Percentiles rank a stretch among this genome's conserved stretches.
Evolutionary conservation across 2,888 invertebrate genomes (phyloP).

Genomic region (Pachycephus smyrnensis): DNA sequence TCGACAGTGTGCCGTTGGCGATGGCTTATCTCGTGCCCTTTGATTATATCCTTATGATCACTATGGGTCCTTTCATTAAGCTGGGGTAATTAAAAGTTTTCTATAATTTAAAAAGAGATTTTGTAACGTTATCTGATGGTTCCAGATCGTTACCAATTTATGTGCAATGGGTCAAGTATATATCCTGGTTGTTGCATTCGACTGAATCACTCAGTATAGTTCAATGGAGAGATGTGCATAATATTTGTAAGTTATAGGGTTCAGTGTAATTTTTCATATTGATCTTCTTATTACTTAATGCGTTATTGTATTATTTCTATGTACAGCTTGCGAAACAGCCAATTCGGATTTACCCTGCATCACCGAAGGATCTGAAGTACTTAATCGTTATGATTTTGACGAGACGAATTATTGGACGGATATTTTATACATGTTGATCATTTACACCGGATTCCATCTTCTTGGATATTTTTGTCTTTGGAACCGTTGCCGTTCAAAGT

Average conservation of each 20-base stretch:
- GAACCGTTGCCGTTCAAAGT: slow-evolving; percentile 64
- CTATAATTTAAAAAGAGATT: not conserved
- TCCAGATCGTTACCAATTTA: slow-evolving; percentile 77
- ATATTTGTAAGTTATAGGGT: slow-evolving; percentile 73
- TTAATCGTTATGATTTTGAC: slow-evolving; percentile 80
- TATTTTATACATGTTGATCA: slow-evolving; percentile 74
- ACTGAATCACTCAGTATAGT: slow-evolving; percentile 86
- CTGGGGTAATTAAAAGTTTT: slow-evolving; percentile 72
- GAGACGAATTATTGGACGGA: slow-evolving; percentile 74
- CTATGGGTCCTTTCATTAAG: slow-evolving; percentile 86
- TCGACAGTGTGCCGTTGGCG: slow-evolving; percentile 82
- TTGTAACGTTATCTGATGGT: slow-evolving; percentile 34
- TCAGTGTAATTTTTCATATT: slow-evolving; percentile 4
- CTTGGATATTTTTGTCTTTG: slow-evolving; percentile 78
- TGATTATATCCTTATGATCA: slow-evolving; percentile 88
- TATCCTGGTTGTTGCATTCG: slow-evolving; percentile 90
- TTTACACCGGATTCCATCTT: slow-evolving; percentile 78
- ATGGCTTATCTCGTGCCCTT: slow-evolving; percentile 89
- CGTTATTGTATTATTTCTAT: not conserved
- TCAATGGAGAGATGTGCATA: slow-evolving; percentile 82
- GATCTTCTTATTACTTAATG: slow-evolving; percentile 7
- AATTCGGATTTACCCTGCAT: slow-evolving; percentile 78
- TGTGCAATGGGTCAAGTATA: slow-evolving; percentile 81
- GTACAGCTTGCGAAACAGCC: slow-evolving; percentile 73
- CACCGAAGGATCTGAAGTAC: slow-evolving; percentile 77